Base-by-base conservation (phyloP, 2,113 vertebrate species). In the Octodon degus region DNA sequence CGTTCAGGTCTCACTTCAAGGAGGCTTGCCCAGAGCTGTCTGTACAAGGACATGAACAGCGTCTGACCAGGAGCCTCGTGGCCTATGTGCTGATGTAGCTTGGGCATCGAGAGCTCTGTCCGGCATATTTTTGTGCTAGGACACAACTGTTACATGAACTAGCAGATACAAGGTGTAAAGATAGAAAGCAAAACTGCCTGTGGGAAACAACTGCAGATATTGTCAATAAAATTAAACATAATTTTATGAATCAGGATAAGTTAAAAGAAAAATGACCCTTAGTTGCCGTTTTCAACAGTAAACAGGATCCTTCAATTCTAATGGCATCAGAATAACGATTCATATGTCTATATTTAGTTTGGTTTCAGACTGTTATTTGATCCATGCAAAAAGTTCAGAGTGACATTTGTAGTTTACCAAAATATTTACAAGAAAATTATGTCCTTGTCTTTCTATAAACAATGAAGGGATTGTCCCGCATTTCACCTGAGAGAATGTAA, bases 381-480 rank as follows among this genome's bases (percentile, higher is more conserved):
- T 55, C 83, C 37, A 88, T 47, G 24, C 93, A 24, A 90, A 95
- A 92, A 92, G 70, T 74, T 94, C 89, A 92, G 37, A 87, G 67
- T 95, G 82, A 94, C 76, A 90, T 43, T 6, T 8, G 8, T 50
- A 40, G 30, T 84, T 94, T 68, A 4, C 92, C 16, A 95, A 95
- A 94, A 77, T 88, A 27, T 85, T 95, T 81, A 47, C 86, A 91
- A 90, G 62, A 77, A 37, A 90, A 77, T 92, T 90, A 90, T 79
- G 74, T 22, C 43, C 70, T 95, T 37, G 13, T 70, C 84, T 77
- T 82, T 94, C 84, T 43, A 86, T 30, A 86, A 95, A 25, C 40
- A 92, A 86, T 58, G 86, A 82, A 95, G 43, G 16, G 5, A 17
- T 67, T 94, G 34, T 89, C 58, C 16, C 11, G 13, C 16, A 65